Evolutionary conservation across 2,113 vertebrate genomes (phyloP).

Genomic region (Illadopsis cleaveri): DNA sequence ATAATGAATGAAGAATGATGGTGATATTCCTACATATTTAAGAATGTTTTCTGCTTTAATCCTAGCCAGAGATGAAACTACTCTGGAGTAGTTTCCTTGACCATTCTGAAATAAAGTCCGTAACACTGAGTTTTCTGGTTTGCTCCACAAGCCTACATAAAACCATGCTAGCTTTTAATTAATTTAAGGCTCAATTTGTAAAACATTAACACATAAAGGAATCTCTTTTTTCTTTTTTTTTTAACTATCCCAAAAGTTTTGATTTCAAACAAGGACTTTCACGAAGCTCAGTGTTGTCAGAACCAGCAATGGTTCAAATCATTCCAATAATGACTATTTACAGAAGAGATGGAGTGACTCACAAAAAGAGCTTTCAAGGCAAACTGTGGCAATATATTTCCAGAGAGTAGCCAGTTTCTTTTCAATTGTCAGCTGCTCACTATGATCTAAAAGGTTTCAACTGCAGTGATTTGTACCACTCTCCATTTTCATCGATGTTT

Average conservation of each 20-base stretch:
- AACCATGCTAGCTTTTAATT: neutral
- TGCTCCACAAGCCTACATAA: neutral
- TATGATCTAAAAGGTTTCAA: constrained; percentile 29
- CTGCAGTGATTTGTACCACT: constrained; percentile 36
- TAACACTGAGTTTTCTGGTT: neutral
- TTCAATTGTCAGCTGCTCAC: constrained; percentile 6
- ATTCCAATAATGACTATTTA: constrained; percentile 11
- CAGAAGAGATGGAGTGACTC: neutral
- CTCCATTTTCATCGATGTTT: constrained; percentile 6
- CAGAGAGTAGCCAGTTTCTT: constrained; percentile 18
- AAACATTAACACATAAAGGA: neutral
- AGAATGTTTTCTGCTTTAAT: neutral
- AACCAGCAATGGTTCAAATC: neutral
- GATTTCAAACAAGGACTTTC: neutral
- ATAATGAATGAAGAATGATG: neutral
- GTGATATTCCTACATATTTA: neutral
- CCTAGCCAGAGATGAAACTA: neutral
- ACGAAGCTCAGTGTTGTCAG: neutral
- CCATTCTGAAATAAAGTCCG: neutral
- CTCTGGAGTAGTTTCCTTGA: neutral
- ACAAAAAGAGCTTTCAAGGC: constrained; percentile 17
- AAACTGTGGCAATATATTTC: constrained; percentile 6
- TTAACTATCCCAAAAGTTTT: neutral
- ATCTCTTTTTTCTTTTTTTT: neutral
- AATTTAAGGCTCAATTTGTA: neutral